These are phyloP conservation scores for Melieria crassipennis DNA, from an alignment of 2,888 invertebrate genomes.

Conservation along the genomic window DNA sequence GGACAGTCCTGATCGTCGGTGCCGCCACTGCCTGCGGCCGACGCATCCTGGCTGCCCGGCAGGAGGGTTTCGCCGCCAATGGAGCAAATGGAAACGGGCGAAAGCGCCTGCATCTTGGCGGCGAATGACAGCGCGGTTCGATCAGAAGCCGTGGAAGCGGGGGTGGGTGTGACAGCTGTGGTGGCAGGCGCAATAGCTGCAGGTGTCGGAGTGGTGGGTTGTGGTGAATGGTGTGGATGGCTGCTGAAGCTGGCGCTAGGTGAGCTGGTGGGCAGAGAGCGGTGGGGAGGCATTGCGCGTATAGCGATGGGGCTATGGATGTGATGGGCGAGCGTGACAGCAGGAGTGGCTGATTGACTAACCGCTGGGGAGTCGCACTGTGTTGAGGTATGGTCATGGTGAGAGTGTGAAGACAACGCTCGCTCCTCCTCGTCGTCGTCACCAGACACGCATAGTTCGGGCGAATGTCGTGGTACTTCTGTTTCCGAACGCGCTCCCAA, in stretches of 20 bases:
- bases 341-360: neutral
- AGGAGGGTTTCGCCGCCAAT: slow-evolving; percentile 66
- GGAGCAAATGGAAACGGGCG: slow-evolving; percentile 60
- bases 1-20: slow-evolving; percentile 41
- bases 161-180: slow-evolving; percentile 34
- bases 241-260: slow-evolving; percentile 16
- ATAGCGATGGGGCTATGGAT: slow-evolving; percentile 53
- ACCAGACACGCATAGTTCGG: slow-evolving; percentile 53
- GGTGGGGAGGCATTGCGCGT: slow-evolving; percentile 47
- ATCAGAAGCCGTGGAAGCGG: slow-evolving; percentile 6
- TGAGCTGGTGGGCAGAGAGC: slow-evolving; percentile 47
- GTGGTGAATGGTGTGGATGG: slow-evolving; percentile 27
- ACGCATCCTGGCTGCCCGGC: neutral
- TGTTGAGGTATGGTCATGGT: neutral
- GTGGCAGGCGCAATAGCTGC: slow-evolving; percentile 23
- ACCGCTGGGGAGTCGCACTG: neutral
- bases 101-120: slow-evolving; percentile 59
- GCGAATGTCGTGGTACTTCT: slow-evolving; percentile 40
- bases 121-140: slow-evolving; percentile 47
- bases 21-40: neutral
- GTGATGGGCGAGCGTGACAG: slow-evolving; percentile 38
- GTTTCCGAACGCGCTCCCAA: slow-evolving; percentile 22
- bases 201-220: slow-evolving; percentile 26
- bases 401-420: slow-evolving; percentile 27
- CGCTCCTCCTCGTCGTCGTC: slow-evolving; percentile 50